Base-by-base conservation (phyloP, 2,888 invertebrate species). In the Dorcus parallelipipedus region DNA sequence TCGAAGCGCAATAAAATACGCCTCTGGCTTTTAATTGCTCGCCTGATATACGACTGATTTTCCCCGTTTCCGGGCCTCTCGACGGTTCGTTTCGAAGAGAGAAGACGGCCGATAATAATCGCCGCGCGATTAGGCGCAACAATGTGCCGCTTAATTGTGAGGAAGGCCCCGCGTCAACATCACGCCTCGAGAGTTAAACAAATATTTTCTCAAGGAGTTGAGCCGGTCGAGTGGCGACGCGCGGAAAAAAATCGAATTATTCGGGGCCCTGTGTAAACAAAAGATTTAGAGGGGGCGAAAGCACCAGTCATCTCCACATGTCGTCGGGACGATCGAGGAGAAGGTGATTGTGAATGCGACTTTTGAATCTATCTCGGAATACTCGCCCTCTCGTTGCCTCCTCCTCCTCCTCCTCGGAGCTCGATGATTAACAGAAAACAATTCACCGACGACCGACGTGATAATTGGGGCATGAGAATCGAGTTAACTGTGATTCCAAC, bases 151-250 rank as follows among this genome's bases (percentile, higher is more conserved):
- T 45, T 45, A 45, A 45, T 45, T 45, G 45, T 23, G 23, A 10
- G 45, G 23, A 45, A 20, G 9, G 20, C 20, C 43, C 43, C 43
- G 20, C 43, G 20, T 20, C 45, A 45, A 45, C 23, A 45, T 10
- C 17, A 20, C 17, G 23, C 20, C n/a, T 23, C 9, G 20, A 45
- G 45, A 45, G 45, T 4, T 20, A 45, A 20, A 45, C 23, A 45
- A 45, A 45, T 45, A 45, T 45, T 45, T 45, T 45, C 17, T 45
- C 23, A 45, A 9, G 45, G 45, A 45, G 45, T 45, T 23, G 45
- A 20, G 45, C 23, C 45, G 23, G 45, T 45, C 45, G 14, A 45
- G 45, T 45, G 45, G 14, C 45, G 45, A 23, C 17, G 45, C 17
- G 45, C 9, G 45, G 45, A 23, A 45, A 45, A 45, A 45, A 10